Conservation (phyloP, 2,888 invertebrate genomes). For the Carpatolechia fugitivella region DNA sequence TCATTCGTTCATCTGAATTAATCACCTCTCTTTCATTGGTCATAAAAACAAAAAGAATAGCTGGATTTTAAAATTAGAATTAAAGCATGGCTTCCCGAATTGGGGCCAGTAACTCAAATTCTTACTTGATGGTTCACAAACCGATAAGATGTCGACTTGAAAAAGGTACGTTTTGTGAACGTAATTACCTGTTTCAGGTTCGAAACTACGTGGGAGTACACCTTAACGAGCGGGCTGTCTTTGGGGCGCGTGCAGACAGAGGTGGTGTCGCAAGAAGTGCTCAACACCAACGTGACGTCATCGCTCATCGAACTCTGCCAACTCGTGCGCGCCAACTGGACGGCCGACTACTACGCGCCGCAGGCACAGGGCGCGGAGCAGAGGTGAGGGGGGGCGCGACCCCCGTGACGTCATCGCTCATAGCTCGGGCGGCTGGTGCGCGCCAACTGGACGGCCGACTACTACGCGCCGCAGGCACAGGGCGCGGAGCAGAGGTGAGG, state of each 20-base stretch:
- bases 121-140: too few species aligned
- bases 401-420: conserved; percentile 92
- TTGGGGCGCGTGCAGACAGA: conserved; percentile 81
- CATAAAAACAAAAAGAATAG: too few species aligned
- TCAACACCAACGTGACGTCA: conserved; percentile 94
- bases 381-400: conserved; percentile 82
- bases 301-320: conserved; percentile 90
- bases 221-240: conserved; percentile 74
- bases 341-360: conserved; percentile 85
- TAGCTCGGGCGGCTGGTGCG: conserved; percentile 90
- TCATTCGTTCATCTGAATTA: too few species aligned
- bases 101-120: too few species aligned
- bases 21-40: too few species aligned
- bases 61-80: too few species aligned
- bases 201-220: conserved; percentile 84
- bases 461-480: conserved; percentile 76
- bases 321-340: conserved; percentile 92
- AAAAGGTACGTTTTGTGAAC: too few species aligned
- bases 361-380: conserved; percentile 46
- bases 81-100: too few species aligned
- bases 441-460: conserved; percentile 92
- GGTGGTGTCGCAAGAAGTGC: conserved; percentile 83
- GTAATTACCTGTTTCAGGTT: conserved; percentile 60
- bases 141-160: too few species aligned
- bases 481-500: conserved; percentile 43